Conservation (phyloP, 1,140 invertebrate species). For the Sogatella furcifera region DNA sequence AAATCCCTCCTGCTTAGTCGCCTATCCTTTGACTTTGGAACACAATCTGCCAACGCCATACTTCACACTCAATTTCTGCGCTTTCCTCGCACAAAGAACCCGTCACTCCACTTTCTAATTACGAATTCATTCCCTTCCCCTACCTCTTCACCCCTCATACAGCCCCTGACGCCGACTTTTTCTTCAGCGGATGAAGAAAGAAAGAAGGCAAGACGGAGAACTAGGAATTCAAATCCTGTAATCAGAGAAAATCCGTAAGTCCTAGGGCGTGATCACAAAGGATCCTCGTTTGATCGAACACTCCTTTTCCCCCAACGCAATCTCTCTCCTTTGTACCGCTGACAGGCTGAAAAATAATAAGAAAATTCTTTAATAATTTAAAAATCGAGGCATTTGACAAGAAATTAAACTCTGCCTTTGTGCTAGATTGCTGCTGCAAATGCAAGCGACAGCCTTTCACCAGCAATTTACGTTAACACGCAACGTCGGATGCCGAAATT, state of each 20-base stretch:
- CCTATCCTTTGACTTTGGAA: slow-evolving; percentile 12
- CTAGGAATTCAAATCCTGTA: slow-evolving; percentile 13
- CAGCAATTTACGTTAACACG: background rate
- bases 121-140: slow-evolving; percentile 14
- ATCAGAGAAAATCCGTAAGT: slow-evolving; percentile 3
- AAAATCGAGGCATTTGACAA: slow-evolving; percentile 3
- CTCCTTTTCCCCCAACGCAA: background rate
- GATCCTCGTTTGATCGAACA: background rate
- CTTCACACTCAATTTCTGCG: slow-evolving; percentile 15
- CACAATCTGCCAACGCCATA: slow-evolving; percentile 14
- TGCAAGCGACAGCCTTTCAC: background rate
- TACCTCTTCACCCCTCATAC: background rate
- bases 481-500: background rate
- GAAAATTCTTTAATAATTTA: slow-evolving; percentile 4
- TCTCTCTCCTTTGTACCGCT: background rate
- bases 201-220: slow-evolving; percentile 3
- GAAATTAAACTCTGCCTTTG: slow-evolving; percentile 4
- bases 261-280: slow-evolving; percentile 7
- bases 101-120: slow-evolving; percentile 11
- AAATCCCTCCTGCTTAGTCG: slow-evolving; percentile 2
- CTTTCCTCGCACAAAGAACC: slow-evolving; percentile 2
- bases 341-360: slow-evolving; percentile 3
- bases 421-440: background rate
- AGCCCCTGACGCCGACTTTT: background rate
- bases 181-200: background rate